Conservation (phyloP, 2,888 invertebrate species). For the Protonemura montana region DNA sequence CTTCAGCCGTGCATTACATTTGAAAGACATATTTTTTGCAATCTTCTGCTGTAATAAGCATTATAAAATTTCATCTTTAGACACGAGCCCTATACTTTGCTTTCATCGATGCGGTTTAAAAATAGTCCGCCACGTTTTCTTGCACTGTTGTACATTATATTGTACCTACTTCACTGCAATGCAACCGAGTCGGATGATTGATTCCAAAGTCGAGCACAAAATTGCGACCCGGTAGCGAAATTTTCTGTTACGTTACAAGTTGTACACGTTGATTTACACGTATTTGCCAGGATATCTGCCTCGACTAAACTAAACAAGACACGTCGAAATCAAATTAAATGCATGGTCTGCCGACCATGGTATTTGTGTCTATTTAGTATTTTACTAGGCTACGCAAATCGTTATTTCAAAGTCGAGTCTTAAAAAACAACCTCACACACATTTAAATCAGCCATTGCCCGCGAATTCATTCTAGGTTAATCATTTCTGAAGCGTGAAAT, state of each 20-base stretch:
- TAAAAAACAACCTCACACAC: background rate
- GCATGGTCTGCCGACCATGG: slow-evolving; percentile 8
- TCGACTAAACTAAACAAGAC: background rate
- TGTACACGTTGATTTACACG: background rate
- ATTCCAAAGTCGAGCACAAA: background rate
- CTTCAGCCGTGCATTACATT: background rate
- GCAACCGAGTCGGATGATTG: background rate
- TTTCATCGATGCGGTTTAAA: slow-evolving; percentile 19
- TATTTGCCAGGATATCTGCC: no score
- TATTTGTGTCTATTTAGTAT: background rate
- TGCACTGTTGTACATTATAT: background rate
- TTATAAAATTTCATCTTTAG: slow-evolving; percentile 21
- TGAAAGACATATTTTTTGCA: slow-evolving; percentile 12
- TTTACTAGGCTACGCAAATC: no score
- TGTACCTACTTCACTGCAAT: background rate
- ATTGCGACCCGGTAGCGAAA: slow-evolving; percentile 25
- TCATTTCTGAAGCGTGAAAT: background rate
- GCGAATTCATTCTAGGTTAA: background rate
- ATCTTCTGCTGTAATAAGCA: slow-evolving; percentile 18
- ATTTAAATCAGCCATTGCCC: background rate
- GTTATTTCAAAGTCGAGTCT: background rate
- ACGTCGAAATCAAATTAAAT: background rate
- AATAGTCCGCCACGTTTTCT: slow-evolving; percentile 28
- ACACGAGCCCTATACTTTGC: slow-evolving; percentile 15
- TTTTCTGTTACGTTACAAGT: background rate